A percentile compares a stretch with the other conserved stretches of the same genome.
Conservation (phyloP, 2,888 invertebrate genomes). For the Drosophila hamatofila region DNA sequence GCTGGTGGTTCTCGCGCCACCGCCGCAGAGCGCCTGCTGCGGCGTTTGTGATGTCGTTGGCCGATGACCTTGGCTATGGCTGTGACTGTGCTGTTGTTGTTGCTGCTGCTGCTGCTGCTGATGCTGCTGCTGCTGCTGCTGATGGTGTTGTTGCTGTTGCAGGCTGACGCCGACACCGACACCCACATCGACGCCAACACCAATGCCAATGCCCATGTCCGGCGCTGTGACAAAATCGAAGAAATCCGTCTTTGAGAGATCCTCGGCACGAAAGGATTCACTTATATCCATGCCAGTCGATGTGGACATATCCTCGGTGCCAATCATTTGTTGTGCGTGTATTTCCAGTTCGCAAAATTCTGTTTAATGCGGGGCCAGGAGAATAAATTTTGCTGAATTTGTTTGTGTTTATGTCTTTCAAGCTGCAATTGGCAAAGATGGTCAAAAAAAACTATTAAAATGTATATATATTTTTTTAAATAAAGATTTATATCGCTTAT, state of each 20-base stretch:
- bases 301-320: slow-evolving; percentile 85
- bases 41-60: slow-evolving; percentile 65
- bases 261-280: slow-evolving; percentile 91
- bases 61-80: slow-evolving; percentile 64
- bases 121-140: slow-evolving; percentile 64
- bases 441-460: background rate
- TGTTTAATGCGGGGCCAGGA: slow-evolving; percentile 1
- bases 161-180: slow-evolving; percentile 82
- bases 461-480: background rate
- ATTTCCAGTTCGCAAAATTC: slow-evolving; percentile 63
- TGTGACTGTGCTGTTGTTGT: slow-evolving; percentile 64
- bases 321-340: slow-evolving; percentile 82
- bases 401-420: background rate
- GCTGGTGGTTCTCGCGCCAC: slow-evolving; percentile 60
- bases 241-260: slow-evolving; percentile 94
- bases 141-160: slow-evolving; percentile 61
- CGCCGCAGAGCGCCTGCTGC: slow-evolving; percentile 64
- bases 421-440: slow-evolving; percentile 17
- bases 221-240: slow-evolving; percentile 95
- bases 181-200: slow-evolving; percentile 84
- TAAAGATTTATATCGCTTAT: slow-evolving; percentile 1
- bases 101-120: slow-evolving; percentile 63
- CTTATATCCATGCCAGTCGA: slow-evolving; percentile 91
- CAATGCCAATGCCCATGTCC: slow-evolving; percentile 87
- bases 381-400: background rate